Percentiles rank a stretch among this genome's conserved stretches.
phyloP scores from a whole-genome alignment of 1,140 invertebrate genomes.

The Procambarus virginalis region DNA sequence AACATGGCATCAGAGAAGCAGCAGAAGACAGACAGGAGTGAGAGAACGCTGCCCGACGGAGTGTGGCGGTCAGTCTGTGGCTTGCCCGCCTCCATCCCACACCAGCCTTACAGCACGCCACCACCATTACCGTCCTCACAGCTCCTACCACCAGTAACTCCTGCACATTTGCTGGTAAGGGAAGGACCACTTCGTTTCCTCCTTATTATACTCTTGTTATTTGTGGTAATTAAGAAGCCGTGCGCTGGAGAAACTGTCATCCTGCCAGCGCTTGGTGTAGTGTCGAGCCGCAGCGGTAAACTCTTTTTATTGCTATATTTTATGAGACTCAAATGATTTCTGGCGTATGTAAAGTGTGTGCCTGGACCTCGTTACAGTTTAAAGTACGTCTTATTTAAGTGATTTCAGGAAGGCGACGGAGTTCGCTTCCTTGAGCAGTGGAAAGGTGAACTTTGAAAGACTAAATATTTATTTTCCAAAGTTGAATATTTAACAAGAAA shows the following conservation, averaged over 20 bases:
- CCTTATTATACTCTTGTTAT: not conserved
- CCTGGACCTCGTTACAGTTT: not conserved
- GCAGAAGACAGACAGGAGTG: not conserved
- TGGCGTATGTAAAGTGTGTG: not conserved
- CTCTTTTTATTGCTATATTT: not conserved
- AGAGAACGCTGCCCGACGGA: not conserved
- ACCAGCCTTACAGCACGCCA: not conserved
- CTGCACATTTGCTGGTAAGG: not conserved
- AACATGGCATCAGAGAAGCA: not conserved
- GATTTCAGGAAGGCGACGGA: not conserved
- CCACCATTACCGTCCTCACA: not conserved
- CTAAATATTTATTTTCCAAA: too few relatives aligned
- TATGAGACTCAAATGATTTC: not conserved
- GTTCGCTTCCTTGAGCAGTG: not conserved
- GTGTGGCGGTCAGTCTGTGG: not conserved
- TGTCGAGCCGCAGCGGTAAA: not conserved
- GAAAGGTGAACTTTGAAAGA: too few relatives aligned
- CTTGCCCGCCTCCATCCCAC: not conserved
- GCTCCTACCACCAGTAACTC: not conserved
- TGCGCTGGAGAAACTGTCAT: not conserved
- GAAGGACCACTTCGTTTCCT: not conserved
- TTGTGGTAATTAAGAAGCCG: not conserved
- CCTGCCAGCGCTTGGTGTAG: not conserved
- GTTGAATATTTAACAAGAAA: too few relatives aligned
- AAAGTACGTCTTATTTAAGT: not conserved